A percentile compares a stretch with the other conserved stretches of the same genome.
Conservation (phyloP, 2,888 invertebrate genomes). For the Andricus curvator region DNA sequence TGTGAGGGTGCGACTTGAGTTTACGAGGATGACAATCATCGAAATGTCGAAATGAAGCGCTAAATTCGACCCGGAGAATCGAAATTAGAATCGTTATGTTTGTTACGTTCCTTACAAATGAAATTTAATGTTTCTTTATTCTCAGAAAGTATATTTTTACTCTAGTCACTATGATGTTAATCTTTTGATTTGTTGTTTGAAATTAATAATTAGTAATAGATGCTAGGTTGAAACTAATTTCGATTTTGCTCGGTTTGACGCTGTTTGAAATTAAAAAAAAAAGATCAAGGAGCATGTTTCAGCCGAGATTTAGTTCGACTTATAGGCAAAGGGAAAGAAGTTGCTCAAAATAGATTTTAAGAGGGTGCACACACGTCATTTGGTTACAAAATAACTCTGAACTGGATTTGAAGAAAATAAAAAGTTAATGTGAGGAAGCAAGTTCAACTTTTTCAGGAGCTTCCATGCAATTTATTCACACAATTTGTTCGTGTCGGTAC, state of each 20-base stretch:
- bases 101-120: not conserved
- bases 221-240: slow-evolving; percentile 33
- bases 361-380: slow-evolving; percentile 46
- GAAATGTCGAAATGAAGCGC: slow-evolving; percentile 50
- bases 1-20: slow-evolving; percentile 61
- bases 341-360: slow-evolving; percentile 71
- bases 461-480: not conserved
- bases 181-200: not conserved
- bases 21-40: slow-evolving; percentile 71
- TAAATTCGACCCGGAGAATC: slow-evolving; percentile 15
- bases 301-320: slow-evolving; percentile 42
- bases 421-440: not conserved
- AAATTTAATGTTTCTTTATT: not conserved
- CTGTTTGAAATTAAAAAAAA: slow-evolving; percentile 41
- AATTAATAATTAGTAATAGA: not conserved
- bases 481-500: not conserved
- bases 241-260: slow-evolving; percentile 41
- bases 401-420: slow-evolving; percentile 1
- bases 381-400: slow-evolving; percentile 40
- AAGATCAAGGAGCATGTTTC: slow-evolving; percentile 33
- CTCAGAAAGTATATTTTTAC: not conserved
- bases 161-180: not conserved
- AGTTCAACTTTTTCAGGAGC: not conserved
- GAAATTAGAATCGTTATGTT: slow-evolving; percentile 6
- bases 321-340: slow-evolving; percentile 55